Evolutionary conservation across 1,140 invertebrate genomes (phyloP), one percentile per base, ranked within the genome.

Genomic region (Sarcophaga bullata): DNA sequence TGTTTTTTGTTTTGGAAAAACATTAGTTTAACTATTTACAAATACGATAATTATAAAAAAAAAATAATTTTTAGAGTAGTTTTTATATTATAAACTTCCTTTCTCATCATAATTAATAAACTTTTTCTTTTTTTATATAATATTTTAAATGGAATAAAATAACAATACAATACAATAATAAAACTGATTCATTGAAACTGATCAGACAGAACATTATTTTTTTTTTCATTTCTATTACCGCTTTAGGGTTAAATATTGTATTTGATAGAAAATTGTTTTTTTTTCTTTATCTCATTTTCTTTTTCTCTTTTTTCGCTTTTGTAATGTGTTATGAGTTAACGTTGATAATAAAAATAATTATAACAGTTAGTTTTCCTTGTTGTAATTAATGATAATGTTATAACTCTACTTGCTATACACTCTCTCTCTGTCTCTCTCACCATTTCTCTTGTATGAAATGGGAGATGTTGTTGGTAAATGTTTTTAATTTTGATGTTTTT

Each of bases 1-100:
- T n/a, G 3, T 75, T 46, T 49, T 49, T 48, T 47, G 15, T 46
- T 73, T 73, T 46, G 15, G 49, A 50, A 47, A 78, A 78, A 46
- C 17, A 50, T 78, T 13, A 11, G 10, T 75, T 46, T 49, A 76
- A 50, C 48, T 78, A 78, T 78, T 50, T 78, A 78, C 75, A 78
- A 58, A 78, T 78, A 8, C 25, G n/a, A 68, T 68, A 37, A 37
- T 37, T 37, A 37, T 37, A 37, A 2, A 1, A 37, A n/a, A 37
- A 37, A 37, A 37, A 37, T n/a, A 68, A 68, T 17, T 19, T 68
- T 19, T 19, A 19, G 6, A 68, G 19, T 19, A 68, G 62, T 19
- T 68, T 68, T 62, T 62, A n/a, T n/a, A n/a, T n/a, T 7, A 62
- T 17, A 62, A 62, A 17, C 8, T 68, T 19, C 62, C 62, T 78